phyloP scores from a whole-genome alignment of 2,888 invertebrate genomes.

The Mesopsocus fuscifrons region DNA sequence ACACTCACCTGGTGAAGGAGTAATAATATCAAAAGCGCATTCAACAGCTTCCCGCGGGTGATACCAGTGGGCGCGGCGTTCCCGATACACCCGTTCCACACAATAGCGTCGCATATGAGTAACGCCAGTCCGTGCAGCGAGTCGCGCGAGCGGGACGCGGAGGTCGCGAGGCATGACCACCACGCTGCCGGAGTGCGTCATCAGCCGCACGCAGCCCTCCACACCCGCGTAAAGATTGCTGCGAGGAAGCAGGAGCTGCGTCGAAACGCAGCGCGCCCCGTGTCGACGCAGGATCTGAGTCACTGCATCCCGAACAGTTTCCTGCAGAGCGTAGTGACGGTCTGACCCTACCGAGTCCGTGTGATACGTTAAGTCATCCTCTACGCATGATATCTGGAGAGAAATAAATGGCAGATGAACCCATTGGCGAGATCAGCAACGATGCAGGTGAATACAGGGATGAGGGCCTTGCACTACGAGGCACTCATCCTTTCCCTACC shows the following conservation, averaged over 20 bases:
- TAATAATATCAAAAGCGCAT: conserved; percentile 85
- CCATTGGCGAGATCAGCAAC: background rate
- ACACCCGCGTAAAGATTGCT: conserved; percentile 36
- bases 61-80: conserved; percentile 54
- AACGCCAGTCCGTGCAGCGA: conserved; percentile 58
- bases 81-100: conserved; percentile 70
- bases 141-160: conserved; percentile 57
- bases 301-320: conserved; percentile 24
- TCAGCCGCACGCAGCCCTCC: conserved; percentile 50
- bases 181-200: conserved; percentile 73
- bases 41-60: conserved; percentile 80
- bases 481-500: no score
- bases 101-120: conserved; percentile 65
- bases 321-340: conserved; percentile 25
- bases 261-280: conserved; percentile 58
- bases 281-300: conserved; percentile 46
- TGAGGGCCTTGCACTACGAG: no score
- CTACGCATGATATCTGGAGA: conserved; percentile 33
- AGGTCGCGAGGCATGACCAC: conserved; percentile 75
- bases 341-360: conserved; percentile 9
- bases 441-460: no score
- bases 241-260: conserved; percentile 65
- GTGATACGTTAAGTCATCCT: conserved; percentile 53
- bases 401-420: conserved; percentile 14
- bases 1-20: conserved; percentile 39